Conservation (phyloP, 2,113 vertebrate species). For the Chionis minor region DNA sequence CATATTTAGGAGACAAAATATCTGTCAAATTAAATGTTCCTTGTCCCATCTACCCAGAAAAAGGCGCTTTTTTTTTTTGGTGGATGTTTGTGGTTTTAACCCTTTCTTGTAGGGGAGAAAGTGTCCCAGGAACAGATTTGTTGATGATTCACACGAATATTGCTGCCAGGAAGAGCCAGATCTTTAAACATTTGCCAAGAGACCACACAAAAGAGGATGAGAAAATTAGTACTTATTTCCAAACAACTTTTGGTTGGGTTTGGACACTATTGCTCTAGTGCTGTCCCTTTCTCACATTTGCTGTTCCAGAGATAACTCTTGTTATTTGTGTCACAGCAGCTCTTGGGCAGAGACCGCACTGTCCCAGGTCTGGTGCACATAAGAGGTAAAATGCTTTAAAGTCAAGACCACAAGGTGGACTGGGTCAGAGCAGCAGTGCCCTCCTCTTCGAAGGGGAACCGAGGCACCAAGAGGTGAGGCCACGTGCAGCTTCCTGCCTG, state of each 20-base stretch:
- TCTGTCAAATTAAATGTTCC: background rate
- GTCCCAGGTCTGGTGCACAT: fast-evolving
- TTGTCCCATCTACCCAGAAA: background rate
- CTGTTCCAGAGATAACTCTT: background rate
- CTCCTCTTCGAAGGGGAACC: background rate
- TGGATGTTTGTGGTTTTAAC: background rate
- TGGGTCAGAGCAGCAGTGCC: background rate
- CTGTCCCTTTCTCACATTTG: background rate
- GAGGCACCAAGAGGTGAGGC: background rate
- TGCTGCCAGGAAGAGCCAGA: background rate
- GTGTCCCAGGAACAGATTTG: background rate
- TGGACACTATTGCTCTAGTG: background rate
- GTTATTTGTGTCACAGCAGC: background rate
- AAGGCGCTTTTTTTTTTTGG: background rate
- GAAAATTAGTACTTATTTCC: background rate
- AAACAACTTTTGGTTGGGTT: background rate
- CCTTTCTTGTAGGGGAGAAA: background rate
- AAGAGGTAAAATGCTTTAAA: background rate
- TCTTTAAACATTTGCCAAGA: background rate
- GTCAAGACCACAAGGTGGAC: background rate
- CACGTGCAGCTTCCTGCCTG: fast-evolving
- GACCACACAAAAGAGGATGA: background rate
- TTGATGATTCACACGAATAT: background rate
- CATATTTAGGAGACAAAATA: background rate
- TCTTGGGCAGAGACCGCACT: background rate